These are phyloP conservation scores for Drosophila aldrichi DNA, from an alignment of 2,888 invertebrate genomes.

Conservation along the genomic window DNA sequence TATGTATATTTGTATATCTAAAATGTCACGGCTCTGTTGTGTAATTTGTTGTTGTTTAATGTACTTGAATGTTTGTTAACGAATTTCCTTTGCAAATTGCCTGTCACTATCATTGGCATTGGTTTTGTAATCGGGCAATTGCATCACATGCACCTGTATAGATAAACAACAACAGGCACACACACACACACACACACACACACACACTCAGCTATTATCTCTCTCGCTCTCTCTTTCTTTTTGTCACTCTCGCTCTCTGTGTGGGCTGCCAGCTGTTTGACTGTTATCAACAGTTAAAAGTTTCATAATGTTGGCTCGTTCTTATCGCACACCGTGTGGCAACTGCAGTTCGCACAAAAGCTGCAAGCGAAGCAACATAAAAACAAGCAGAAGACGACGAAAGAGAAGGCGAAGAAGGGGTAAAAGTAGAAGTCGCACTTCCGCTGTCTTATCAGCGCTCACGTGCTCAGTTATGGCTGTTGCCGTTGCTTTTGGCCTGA, in stretches of 20 bases:
- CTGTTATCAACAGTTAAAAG: slow-evolving; percentile 48
- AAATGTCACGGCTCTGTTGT: slow-evolving; percentile 10
- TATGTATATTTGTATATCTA: background rate
- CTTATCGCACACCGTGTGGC: slow-evolving; percentile 46
- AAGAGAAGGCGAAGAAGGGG: background rate
- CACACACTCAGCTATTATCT: no score
- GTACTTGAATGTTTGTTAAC: slow-evolving; percentile 31
- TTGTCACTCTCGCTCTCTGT: background rate
- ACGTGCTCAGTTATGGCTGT: slow-evolving; percentile 48
- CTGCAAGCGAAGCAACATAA: slow-evolving; percentile 24
- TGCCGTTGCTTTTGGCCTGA: slow-evolving; percentile 43
- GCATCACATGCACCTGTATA: slow-evolving; percentile 63
- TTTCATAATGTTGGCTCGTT: slow-evolving; percentile 62
- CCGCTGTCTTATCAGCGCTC: slow-evolving; percentile 63
- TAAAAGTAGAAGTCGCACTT: slow-evolving; percentile 40
- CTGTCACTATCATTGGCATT: slow-evolving; percentile 50
- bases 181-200: background rate
- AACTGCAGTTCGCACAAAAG: slow-evolving; percentile 51
- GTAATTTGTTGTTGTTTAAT: slow-evolving; percentile 11
- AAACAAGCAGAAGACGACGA: background rate
- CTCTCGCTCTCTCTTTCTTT: background rate
- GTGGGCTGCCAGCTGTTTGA: slow-evolving; percentile 32
- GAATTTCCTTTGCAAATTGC: slow-evolving; percentile 28
- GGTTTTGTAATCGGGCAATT: slow-evolving; percentile 63
- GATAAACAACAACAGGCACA: slow-evolving; percentile 27